Evolutionary conservation across 2,888 invertebrate genomes (phyloP), one percentile per base, ranked within the genome.

Genomic region (Empis stercorea): DNA sequence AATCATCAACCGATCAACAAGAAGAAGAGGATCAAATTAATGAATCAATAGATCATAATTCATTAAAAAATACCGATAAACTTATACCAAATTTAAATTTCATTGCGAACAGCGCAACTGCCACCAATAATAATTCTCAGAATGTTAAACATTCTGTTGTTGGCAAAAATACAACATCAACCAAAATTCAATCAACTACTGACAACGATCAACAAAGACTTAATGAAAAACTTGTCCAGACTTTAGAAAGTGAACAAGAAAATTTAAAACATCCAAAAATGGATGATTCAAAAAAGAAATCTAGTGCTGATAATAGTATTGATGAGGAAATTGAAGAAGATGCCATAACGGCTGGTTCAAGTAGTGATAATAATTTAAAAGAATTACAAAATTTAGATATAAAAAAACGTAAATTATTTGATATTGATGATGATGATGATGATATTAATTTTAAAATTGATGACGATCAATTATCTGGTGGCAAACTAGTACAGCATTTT

Each of bases 401-500:
- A 11, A 50, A 51, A 23, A 54, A 48, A 44, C 42, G 46, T 23
- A 49, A 52, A 41, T 30, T 54, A 10, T 54, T 54, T 41, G 55
- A 52, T 36, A 44, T 53, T 6, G 54, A 53, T 15, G 44, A 44
- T 15, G 49, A 48, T 11, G 55, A 54, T 32, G 56, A 58, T 38
- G 57, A 56, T n/a, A 58, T 51, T 14, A 53, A 59, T 39, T 68
- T 66, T 48, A 59, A 59, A 27, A 64, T 67, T 39, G 65, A 68
- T 45, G 68, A 68, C 50, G 58, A 64, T 11, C 58, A 66, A 39
- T 53, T 70, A 2, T 63, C 66, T 3, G 68, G 68, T 13, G 64
- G 61, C 1, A 59, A 65, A 43, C 54, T 70, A 49, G 64, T 62
- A 1, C 62, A 66, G 51, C 69, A 70, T 54, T 70, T 70, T 56